Percentiles rank a stretch among this genome's conserved stretches.
These are phyloP conservation scores for Suncus etruscus DNA, from an alignment of 2,113 vertebrate species.

Conservation along the genomic window DNA sequence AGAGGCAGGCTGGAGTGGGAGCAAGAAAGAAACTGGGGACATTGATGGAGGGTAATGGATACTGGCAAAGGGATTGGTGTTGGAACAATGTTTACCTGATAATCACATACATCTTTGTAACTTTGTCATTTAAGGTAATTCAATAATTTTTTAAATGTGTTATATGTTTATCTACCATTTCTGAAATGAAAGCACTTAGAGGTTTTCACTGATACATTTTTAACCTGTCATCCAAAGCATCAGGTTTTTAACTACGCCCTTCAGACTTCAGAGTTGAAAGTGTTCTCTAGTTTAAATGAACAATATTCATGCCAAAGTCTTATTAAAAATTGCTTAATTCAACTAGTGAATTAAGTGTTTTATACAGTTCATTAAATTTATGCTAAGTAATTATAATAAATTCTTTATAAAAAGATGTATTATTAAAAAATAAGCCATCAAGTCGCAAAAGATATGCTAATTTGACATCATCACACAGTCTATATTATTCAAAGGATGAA, in stretches of 20 bases:
- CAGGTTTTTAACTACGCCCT: constrained; percentile 70
- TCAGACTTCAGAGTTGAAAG: constrained; percentile 61
- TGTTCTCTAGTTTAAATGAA: constrained; percentile 69
- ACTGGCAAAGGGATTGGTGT: too few relatives aligned
- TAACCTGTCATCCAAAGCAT: constrained; percentile 55
- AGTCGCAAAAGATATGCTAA: constrained; percentile 51
- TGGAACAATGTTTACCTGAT: too few relatives aligned
- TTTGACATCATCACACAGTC: not conserved
- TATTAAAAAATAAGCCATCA: constrained; percentile 59
- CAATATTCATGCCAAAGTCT: constrained; percentile 62
- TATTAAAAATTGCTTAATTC: constrained; percentile 65
- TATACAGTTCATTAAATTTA: constrained; percentile 71
- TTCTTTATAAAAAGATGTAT: constrained; percentile 70
- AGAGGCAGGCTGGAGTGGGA: too few relatives aligned
- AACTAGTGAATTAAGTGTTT: constrained; percentile 67
- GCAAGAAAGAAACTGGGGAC: too few relatives aligned
- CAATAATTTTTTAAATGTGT: constrained; percentile 51
- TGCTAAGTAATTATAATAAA: constrained; percentile 72
- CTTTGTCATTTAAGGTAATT: too few relatives aligned
- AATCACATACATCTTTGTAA: too few relatives aligned
- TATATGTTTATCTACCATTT: constrained; percentile 57
- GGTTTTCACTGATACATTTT: constrained; percentile 66
- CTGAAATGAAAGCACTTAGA: constrained; percentile 69
- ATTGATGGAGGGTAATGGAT: too few relatives aligned
- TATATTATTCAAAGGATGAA: constrained; percentile 46